Evolutionary conservation across 1,140 invertebrate genomes (phyloP).

Genomic region (Eufriesea mexicana): DNA sequence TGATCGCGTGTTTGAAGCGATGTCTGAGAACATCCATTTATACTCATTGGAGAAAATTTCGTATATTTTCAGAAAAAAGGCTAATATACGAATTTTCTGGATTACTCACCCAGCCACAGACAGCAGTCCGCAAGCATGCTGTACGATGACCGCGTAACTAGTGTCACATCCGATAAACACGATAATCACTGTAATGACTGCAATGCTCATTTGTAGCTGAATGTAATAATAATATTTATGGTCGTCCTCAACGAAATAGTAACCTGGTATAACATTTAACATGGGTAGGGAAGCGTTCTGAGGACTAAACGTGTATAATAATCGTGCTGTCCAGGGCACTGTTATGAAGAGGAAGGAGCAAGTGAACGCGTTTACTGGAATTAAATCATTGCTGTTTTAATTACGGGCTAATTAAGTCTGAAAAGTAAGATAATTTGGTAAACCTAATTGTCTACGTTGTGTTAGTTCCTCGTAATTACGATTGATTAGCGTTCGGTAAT

Average conservation of each 20-base stretch:
- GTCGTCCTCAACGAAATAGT: neutral
- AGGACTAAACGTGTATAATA: neutral
- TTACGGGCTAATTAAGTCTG: neutral
- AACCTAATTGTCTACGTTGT: too few relatives aligned
- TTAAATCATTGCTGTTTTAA: neutral
- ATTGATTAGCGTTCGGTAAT: too few relatives aligned
- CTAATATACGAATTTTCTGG: too few relatives aligned
- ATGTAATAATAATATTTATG: neutral
- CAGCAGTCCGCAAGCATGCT: neutral
- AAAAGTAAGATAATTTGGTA: too few relatives aligned
- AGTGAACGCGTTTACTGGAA: neutral
- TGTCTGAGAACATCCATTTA: neutral
- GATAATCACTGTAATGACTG: neutral
- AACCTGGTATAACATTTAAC: neutral
- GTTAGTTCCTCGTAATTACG: too few relatives aligned
- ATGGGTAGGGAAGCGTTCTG: neutral
- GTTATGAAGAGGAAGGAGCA: neutral
- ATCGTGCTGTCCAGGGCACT: neutral
- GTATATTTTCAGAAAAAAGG: too few relatives aligned
- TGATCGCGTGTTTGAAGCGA: conserved; percentile 8
- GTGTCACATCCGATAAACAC: neutral
- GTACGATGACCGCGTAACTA: neutral
- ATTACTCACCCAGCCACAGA: neutral
- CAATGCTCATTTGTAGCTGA: neutral
- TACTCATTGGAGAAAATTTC: too few relatives aligned